Percentiles rank a stretch among this genome's conserved stretches.
Evolutionary conservation across 2,888 invertebrate species (phyloP).

Genomic region (Drosophila greeni): DNA sequence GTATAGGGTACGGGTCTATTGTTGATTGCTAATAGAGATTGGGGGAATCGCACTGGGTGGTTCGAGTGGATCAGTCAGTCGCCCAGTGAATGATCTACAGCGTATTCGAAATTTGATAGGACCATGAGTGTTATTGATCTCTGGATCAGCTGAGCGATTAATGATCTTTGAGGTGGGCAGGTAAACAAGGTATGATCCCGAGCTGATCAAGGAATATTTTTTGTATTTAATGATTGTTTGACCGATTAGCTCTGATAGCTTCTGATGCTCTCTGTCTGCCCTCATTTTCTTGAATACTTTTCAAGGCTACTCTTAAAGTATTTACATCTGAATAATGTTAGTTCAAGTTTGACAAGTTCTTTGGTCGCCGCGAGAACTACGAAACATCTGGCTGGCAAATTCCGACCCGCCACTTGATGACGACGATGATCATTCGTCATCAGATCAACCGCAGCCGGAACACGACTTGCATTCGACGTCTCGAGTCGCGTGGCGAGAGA

Average conservation of each 20-base stretch:
- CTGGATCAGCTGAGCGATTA: constrained; percentile 8
- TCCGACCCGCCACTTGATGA: background rate
- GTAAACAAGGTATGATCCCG: background rate
- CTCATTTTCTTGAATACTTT: background rate
- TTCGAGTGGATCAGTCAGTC: constrained; percentile 20
- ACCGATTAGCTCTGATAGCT: no score
- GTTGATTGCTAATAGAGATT: constrained; percentile 11
- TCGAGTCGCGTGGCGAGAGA: constrained; percentile 17
- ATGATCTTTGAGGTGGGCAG: constrained; percentile 2
- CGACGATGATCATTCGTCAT: constrained; percentile 5
- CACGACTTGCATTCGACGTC: constrained; percentile 33
- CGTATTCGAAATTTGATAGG: constrained; percentile 21
- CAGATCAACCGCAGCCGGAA: constrained; percentile 47
- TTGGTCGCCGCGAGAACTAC: background rate
- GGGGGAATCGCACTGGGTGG: background rate
- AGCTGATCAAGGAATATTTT: background rate
- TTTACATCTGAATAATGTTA: background rate
- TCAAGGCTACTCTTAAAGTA: background rate
- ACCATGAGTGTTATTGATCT: constrained; percentile 14
- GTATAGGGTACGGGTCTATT: constrained; percentile 2
- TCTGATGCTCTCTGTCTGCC: no score
- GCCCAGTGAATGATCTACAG: constrained; percentile 21
- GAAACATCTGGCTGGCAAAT: constrained; percentile 1
- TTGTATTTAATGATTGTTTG: no score
- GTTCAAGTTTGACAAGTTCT: background rate